A percentile compares a stretch with the other conserved stretches of the same genome.
Conservation (phyloP, 2,113 vertebrate species). For the Apodemus sylvaticus region DNA sequence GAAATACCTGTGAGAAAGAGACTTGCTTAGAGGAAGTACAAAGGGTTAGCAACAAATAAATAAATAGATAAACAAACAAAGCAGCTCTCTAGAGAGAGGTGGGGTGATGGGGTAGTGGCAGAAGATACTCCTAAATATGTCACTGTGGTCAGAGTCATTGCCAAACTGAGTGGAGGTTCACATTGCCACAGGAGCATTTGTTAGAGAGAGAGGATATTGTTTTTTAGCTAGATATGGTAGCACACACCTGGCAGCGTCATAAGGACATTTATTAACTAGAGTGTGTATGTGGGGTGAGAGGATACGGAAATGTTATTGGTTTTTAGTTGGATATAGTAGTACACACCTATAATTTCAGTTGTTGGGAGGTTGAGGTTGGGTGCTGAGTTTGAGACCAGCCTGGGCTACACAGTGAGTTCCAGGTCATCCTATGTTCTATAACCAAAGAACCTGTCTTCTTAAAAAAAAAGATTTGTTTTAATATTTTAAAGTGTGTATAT, state of each 20-base stretch:
- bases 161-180: constrained; percentile 23
- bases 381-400: neutral
- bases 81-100: neutral
- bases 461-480: neutral
- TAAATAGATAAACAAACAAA: neutral
- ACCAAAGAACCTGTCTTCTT: neutral
- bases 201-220: fast-evolving
- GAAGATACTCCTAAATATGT: neutral
- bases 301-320: no score
- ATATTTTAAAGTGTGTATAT: neutral
- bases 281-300: no score
- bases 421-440: neutral
- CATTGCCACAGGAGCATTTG: neutral
- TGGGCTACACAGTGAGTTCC: neutral
- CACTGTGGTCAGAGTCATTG: neutral
- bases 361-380: neutral
- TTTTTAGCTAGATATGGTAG: neutral
- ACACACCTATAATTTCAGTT: neutral
- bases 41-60: neutral
- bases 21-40: neutral
- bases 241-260: neutral
- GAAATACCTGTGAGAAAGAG: neutral
- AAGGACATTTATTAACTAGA: neutral
- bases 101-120: neutral
- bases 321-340: neutral